Percentiles rank a stretch among this genome's conserved stretches.
These are phyloP conservation scores for Aphelinus atriplicis DNA, from an alignment of 1,140 invertebrate species.

Conservation along the genomic window DNA sequence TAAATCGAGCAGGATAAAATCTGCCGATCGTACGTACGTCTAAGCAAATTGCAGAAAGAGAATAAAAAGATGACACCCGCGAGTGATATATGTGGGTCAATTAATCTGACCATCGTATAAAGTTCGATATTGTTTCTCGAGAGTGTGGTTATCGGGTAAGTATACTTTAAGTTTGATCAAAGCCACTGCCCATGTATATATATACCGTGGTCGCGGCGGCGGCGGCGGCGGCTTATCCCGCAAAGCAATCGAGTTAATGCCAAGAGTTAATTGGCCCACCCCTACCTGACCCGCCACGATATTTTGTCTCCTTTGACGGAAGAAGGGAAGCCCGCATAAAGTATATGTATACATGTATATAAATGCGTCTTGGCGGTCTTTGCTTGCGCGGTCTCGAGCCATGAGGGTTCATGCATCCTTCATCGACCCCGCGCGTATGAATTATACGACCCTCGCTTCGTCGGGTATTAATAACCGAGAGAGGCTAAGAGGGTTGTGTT, in stretches of 20 bases:
- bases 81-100: no score
- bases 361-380: neutral
- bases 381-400: neutral
- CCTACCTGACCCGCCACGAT: neutral
- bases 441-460: slow-evolving; percentile 24
- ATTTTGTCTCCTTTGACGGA: slow-evolving; percentile 1
- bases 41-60: no score
- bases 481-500: neutral
- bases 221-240: slow-evolving; percentile 1
- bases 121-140: no score
- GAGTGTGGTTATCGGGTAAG: no score
- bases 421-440: slow-evolving; percentile 30
- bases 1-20: no score
- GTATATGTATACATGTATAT: neutral
- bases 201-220: no score
- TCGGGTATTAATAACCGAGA: slow-evolving; percentile 33
- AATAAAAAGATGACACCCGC: no score
- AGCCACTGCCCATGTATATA: no score
- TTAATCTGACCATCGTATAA: no score
- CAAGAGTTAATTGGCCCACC: slow-evolving; percentile 29
- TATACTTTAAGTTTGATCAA: no score
- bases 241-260: slow-evolving; percentile 28
- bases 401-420: slow-evolving; percentile 21
- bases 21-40: no score
- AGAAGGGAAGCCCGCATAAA: slow-evolving; percentile 27